phyloP scores from a whole-genome alignment of 2,888 invertebrate genomes.

The Xanthia togata region DNA sequence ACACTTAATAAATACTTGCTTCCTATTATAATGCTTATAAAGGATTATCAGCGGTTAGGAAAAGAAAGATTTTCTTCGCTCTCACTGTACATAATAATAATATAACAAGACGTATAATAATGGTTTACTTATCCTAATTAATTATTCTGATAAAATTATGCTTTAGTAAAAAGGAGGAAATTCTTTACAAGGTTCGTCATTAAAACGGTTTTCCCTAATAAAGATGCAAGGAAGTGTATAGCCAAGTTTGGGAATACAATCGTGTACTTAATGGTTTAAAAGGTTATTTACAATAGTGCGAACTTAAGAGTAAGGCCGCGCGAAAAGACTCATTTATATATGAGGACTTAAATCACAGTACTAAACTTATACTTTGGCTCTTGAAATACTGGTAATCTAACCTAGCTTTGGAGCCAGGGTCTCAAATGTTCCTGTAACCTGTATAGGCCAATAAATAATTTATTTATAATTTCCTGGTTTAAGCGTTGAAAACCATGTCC shows the following conservation, averaged over 20 bases:
- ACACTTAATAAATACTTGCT: background rate
- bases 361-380: too few species aligned
- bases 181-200: constrained; percentile 22
- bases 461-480: background rate
- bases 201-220: constrained; percentile 10
- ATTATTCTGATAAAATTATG: constrained; percentile 3
- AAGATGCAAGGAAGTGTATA: background rate
- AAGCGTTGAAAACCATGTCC: background rate
- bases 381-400: too few species aligned
- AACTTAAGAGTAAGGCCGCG: background rate
- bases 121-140: background rate
- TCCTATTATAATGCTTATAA: background rate
- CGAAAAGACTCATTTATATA: background rate
- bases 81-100: background rate
- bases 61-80: background rate
- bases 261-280: background rate
- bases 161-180: background rate
- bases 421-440: too few species aligned
- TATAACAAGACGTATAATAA: background rate
- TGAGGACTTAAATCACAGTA: background rate
- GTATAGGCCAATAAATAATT: too few species aligned
- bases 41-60: background rate
- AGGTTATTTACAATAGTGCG: background rate
- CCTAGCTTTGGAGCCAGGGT: too few species aligned
- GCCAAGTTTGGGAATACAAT: background rate